Conservation (phyloP, 2,113 vertebrate genomes). For the Erpornis zantholeuca region DNA sequence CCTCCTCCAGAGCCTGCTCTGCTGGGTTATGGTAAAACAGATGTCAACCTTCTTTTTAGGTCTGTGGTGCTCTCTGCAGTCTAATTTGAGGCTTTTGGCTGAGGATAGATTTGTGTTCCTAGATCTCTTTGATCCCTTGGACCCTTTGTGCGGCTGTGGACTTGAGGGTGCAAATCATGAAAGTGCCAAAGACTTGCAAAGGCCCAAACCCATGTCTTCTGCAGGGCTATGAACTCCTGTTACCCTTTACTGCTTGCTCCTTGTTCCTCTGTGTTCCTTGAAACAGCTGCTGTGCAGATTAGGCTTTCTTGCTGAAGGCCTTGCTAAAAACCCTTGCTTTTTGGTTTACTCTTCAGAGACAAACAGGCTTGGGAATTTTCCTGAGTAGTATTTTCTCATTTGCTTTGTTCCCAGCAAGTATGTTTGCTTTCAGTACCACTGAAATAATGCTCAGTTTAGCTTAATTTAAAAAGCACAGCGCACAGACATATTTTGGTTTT, state of each 20-base stretch:
- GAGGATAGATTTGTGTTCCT: neutral
- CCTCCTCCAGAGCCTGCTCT: neutral
- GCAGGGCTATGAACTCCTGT: neutral
- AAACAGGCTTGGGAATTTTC: neutral
- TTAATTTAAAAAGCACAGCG: neutral
- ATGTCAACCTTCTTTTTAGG: rapidly evolving
- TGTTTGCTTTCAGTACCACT: neutral
- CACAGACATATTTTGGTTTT: neutral
- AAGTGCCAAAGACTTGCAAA: neutral
- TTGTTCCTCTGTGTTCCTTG: neutral
- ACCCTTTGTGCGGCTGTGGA: neutral
- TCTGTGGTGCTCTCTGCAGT: neutral
- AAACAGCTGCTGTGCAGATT: neutral
- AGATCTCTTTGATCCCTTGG: neutral
- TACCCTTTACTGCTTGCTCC: rapidly evolving
- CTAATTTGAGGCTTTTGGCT: neutral
- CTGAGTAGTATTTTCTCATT: neutral
- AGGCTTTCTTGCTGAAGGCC: neutral
- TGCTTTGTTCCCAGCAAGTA: neutral
- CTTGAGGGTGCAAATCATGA: neutral
- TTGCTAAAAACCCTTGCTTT: neutral
- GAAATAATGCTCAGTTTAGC: neutral
- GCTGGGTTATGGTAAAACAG: neutral
- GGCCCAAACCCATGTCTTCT: rapidly evolving
- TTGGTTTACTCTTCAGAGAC: neutral